Base-by-base conservation (phyloP, 2,888 invertebrate genomes). In the Enchytraeus crypticus region DNA sequence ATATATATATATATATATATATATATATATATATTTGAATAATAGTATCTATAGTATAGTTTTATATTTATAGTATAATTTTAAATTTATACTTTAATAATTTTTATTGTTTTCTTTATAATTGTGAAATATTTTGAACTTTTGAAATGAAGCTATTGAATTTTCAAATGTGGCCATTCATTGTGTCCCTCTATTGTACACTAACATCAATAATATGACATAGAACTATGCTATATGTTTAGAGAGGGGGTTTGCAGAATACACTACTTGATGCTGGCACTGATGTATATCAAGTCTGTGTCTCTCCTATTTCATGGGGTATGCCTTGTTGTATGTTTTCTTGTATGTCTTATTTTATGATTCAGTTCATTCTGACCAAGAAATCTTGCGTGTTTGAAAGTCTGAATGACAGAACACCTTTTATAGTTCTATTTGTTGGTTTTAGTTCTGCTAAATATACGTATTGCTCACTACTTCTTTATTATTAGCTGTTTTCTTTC, bases 241-340 rank as follows among this genome's bases (percentile, higher is more conserved):
- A 82, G 80, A 53, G 74, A 77, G 21, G 78, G 79, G 64, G 79
- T 96, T 0, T 96, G 88, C 79, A 89, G 92, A 80, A 92, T 97
- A 69, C 98, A 98, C 79, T 92, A 92, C 71, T 84, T 98, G 67
- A 98, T 98, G 97, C 88, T 92, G 38, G 87, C 89, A 14, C 82
- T 98, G 60, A 91, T 96, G 3, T 92, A 89, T 73, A 80, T 96
- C 26, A 97, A 97, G 78, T 88, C 92, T 0, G 78, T 93, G 27
- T 92, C 96, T 0, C 80, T 97, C 56, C 86, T 96, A 63, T 96
- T 97, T 80, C 97, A 97, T 77, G 92, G 92, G 32, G 81, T 83
- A 46, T 26, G 60, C n/a, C n/a, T n/a, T n/a, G n/a, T n/a, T n/a
- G n/a, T n/a, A n/a, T n/a, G n/a, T n/a, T n/a, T n/a, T n/a, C n/a